Evolutionary conservation across 2,888 invertebrate species (phyloP), one percentile per base, ranked within the genome.

Genomic region (Mesochorus sp.): DNA sequence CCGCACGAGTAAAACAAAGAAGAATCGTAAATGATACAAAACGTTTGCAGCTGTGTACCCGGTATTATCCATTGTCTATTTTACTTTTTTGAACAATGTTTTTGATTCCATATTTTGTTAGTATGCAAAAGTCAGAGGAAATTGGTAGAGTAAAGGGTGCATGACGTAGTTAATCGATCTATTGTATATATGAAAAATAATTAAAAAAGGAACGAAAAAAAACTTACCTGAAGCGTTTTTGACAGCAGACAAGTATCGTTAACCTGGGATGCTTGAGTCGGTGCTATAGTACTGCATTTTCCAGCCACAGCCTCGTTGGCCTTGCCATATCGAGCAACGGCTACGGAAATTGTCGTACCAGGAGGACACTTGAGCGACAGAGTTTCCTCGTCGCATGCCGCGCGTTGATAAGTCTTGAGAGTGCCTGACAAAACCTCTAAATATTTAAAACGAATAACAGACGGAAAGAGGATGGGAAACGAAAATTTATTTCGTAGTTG

Each of bases 321-420:
- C 92, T 93, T 94, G 10, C 97, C 97, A 87, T 97, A 98, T 89
- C 96, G 96, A n/a, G 97, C 97, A 85, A 97, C 93, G 89, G 97
- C 96, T 84, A 98, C 96, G 85, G 96, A 95, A 89, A 99, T 97
- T 86, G 97, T 96, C 37, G 98, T 98, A 64, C 97, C 97, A 53
- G 95, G 93, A 26, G 98, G 98, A 91, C 99, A 99, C 88, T 95
- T 95, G 80, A 98, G 93, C 57, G 95, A 94, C 90, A 98, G 95
- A 90, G 94, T 94, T 88, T 98, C 96, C 80, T 97, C 96, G 92
- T 98, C 97, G 92, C 99, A 99, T 62, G 97, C 97, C 57, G 97
- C 97, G 82, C 96, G 95, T 89, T 98, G 97, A 91, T 97, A 97
- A 51, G 97, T 97, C 88, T 97, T 94, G 85, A 99, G 93, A 28